Evolutionary conservation across 2,113 vertebrate genomes (phyloP).

Genomic region (Lagopus leucura): DNA sequence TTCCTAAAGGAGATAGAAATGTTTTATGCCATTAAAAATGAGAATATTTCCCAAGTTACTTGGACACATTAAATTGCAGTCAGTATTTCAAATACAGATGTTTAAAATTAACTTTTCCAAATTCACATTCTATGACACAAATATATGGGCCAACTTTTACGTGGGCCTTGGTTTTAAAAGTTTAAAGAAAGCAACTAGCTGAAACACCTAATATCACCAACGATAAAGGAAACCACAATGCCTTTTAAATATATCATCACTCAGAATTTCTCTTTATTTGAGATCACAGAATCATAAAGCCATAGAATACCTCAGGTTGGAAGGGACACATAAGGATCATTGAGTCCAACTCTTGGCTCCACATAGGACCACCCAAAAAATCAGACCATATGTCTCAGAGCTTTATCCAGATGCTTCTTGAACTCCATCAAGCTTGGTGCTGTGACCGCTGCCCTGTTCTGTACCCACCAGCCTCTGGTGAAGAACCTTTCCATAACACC

Average conservation of each 20-base stretch:
- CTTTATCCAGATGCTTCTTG: too few relatives aligned
- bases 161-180: background rate
- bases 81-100: background rate
- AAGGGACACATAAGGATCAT: too few relatives aligned
- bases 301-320: too few relatives aligned
- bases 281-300: background rate
- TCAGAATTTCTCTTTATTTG: constrained; percentile 23
- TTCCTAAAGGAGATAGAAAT: background rate
- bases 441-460: too few relatives aligned
- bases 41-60: background rate
- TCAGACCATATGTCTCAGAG: too few relatives aligned
- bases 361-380: too few relatives aligned
- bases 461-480: too few relatives aligned
- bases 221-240: background rate
- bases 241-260: background rate
- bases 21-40: background rate
- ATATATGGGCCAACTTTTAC: background rate
- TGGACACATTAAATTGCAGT: background rate
- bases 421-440: too few relatives aligned
- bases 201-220: background rate
- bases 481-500: too few relatives aligned
- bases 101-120: background rate
- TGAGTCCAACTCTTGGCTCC: too few relatives aligned
- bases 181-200: background rate
- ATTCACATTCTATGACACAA: background rate